Percentiles rank a stretch among this genome's conserved stretches.
Conservation (phyloP, 2,888 invertebrate species). For the Proisotoma minuta region DNA sequence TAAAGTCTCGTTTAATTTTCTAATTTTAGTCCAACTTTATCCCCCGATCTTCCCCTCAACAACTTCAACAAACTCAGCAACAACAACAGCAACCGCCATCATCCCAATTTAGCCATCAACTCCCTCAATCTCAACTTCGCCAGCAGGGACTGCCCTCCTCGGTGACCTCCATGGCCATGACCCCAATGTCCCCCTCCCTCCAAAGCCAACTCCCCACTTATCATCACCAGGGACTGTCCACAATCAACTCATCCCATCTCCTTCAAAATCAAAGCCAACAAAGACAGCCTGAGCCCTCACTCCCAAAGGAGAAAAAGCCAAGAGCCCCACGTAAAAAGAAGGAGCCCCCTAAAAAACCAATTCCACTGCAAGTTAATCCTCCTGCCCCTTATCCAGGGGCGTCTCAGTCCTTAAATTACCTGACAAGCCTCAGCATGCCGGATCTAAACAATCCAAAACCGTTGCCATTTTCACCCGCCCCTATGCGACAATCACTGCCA, state of each 20-base stretch:
- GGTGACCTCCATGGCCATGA: background rate
- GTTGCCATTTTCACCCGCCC: background rate
- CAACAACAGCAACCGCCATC: background rate
- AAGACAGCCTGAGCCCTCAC: conserved; percentile 6
- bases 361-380: background rate
- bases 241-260: no score
- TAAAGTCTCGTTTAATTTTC: no score
- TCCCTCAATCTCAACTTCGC: background rate
- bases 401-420: background rate
- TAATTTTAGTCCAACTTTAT: no score
- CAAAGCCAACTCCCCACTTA: background rate
- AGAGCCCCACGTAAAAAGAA: conserved; percentile 6
- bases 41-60: no score
- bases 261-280: no score
- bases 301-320: background rate
- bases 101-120: background rate
- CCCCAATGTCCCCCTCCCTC: background rate
- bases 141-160: background rate
- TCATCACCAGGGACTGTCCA: background rate
- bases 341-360: conserved; percentile 4
- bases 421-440: background rate
- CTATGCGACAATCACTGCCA: background rate
- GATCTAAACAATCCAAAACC: background rate
- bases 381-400: background rate
- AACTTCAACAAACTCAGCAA: background rate